These are phyloP conservation scores for Clarias gariepinus DNA, from an alignment of 2,113 vertebrate species.

Conservation along the genomic window DNA sequence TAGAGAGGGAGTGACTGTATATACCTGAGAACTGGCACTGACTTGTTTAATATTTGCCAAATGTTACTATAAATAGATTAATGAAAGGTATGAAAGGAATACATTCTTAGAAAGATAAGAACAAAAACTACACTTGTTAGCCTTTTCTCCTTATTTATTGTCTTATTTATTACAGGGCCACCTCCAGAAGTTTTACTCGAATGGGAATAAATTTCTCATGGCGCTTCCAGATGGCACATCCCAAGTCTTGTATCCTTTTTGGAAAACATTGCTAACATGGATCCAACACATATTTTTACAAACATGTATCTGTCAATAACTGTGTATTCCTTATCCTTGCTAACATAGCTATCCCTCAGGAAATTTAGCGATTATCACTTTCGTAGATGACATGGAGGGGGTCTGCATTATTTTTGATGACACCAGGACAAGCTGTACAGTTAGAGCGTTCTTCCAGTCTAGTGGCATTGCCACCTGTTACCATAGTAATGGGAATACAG, in stretches of 20 bases:
- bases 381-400: conserved; percentile 57
- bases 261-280: not conserved
- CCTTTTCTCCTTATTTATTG: not conserved
- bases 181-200: conserved; percentile 76
- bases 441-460: conserved; percentile 80
- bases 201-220: conserved; percentile 81
- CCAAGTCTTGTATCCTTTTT: conserved; percentile 90
- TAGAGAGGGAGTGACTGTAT: too few species aligned
- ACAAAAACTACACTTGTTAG: not conserved
- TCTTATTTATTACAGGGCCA: conserved; percentile 63
- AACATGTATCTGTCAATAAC: not conserved
- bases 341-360: conserved; percentile 85
- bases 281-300: not conserved
- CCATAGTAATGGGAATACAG: conserved; percentile 77
- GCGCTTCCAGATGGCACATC: conserved; percentile 80
- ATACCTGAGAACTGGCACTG: too few species aligned
- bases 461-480: conserved; percentile 80
- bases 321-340: conserved; percentile 44
- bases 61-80: not conserved
- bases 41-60: too few species aligned
- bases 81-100: not conserved
- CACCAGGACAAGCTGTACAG: conserved; percentile 36
- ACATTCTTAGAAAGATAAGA: too few species aligned
- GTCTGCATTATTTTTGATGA: conserved; percentile 81
- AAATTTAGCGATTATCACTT: conserved; percentile 76